Evolutionary conservation across 2,113 vertebrate genomes (phyloP).

Genomic region (Antechinus flavipes): DNA sequence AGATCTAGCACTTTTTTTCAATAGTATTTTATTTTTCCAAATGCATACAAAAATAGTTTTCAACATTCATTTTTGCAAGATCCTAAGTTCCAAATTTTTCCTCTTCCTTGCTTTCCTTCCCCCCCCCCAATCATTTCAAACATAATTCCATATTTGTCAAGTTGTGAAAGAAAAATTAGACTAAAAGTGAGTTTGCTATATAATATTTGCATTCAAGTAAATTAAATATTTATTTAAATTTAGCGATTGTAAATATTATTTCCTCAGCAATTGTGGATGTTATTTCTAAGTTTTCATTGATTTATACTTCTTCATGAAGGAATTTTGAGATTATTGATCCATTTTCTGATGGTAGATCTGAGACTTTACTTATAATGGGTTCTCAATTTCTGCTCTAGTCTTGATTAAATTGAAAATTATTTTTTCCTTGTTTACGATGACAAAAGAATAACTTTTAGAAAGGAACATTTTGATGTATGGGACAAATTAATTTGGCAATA

Average conservation of each 20-base stretch:
- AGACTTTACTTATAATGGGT: not conserved
- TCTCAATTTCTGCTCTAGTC: not conserved
- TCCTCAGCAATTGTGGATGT: not conserved
- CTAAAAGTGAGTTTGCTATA: not conserved
- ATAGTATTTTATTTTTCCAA: no score
- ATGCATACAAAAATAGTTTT: no score
- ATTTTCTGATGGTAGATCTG: not conserved
- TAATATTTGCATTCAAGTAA: not conserved
- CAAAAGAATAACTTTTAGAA: not conserved
- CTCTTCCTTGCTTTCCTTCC: no score
- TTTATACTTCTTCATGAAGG: not conserved
- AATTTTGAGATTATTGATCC: slow-evolving; percentile 20
- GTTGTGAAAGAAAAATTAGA: not conserved
- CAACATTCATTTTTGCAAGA: no score
- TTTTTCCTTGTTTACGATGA: not conserved
- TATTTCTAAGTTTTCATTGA: not conserved
- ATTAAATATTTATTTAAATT: slow-evolving; percentile 28
- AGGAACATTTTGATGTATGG: not conserved
- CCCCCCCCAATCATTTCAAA: no score
- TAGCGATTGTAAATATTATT: not conserved
- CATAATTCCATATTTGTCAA: no score
- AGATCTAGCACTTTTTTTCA: not conserved
- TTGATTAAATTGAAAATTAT: not conserved
- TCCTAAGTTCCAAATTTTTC: no score
- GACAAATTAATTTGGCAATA: not conserved